These are phyloP conservation scores for Meleagris gallopavo DNA, from an alignment of 2,113 vertebrate genomes.

Conservation along the genomic window DNA sequence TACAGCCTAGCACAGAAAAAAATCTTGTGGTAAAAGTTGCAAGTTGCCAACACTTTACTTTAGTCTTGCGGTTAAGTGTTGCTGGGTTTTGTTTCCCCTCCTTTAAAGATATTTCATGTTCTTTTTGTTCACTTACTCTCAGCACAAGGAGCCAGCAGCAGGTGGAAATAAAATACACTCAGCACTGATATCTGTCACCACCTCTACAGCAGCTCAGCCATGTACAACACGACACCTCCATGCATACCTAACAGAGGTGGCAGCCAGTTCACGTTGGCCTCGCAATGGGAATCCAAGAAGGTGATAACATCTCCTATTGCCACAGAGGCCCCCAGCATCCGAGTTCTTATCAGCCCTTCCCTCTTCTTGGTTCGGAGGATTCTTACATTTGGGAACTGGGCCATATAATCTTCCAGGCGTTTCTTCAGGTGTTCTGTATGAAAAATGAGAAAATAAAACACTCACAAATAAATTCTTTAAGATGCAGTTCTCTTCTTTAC, in stretches of 20 bases:
- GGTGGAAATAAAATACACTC: not conserved
- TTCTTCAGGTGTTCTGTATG: conserved; percentile 88
- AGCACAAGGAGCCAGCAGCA: not conserved
- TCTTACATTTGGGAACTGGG: conserved; percentile 87
- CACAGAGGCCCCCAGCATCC: conserved; percentile 89
- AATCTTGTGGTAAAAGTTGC: not conserved
- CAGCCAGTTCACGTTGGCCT: conserved; percentile 97
- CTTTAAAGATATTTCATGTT: not conserved
- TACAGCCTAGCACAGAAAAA: not conserved
- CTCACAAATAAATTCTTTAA: accelerated
- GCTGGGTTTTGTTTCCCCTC: not conserved
- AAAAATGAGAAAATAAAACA: not conserved
- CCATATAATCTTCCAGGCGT: conserved; percentile 93
- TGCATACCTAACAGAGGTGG: conserved; percentile 90
- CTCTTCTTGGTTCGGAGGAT: conserved; percentile 93
- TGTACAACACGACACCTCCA: not conserved
- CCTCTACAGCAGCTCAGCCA: not conserved
- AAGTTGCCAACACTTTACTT: not conserved
- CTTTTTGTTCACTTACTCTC: not conserved
- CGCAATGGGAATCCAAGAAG: conserved; percentile 97
- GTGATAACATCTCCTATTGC: conserved; percentile 94
- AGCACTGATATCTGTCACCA: accelerated
- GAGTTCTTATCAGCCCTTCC: conserved; percentile 93
- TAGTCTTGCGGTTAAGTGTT: not conserved
- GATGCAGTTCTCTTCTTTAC: accelerated